These are phyloP conservation scores for Mesocentrotus franciscanus DNA, from an alignment of 53 echinoderm and acorn worm genomes.

Conservation along the genomic window DNA sequence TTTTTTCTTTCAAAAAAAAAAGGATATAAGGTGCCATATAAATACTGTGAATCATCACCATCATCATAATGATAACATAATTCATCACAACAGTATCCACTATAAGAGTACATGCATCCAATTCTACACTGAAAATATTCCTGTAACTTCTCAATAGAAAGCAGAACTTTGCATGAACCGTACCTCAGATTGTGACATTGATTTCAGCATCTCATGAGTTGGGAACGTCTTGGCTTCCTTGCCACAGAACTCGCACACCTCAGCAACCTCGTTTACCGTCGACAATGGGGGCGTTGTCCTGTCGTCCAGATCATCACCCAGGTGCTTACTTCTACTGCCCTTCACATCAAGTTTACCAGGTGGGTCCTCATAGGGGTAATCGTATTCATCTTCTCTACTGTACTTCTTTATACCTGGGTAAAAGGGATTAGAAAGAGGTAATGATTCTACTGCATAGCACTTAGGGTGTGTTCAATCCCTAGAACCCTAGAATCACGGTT, in stretches of 20 bases:
- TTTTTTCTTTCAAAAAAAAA: too few relatives aligned
- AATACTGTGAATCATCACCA: too few relatives aligned
- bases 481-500: too few relatives aligned
- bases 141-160: not conserved
- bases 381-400: constrained; percentile 27
- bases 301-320: constrained; percentile 23
- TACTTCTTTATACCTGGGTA: constrained; percentile 49
- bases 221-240: constrained; percentile 87
- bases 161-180: not conserved
- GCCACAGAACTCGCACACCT: constrained; percentile 90
- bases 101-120: too few relatives aligned
- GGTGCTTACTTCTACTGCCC: constrained; percentile 22
- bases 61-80: too few relatives aligned
- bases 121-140: too few relatives aligned
- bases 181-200: constrained; percentile 81
- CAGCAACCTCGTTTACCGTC: constrained; percentile 69
- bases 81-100: too few relatives aligned
- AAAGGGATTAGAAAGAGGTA: not conserved
- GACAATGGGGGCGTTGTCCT: constrained; percentile 48
- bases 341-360: not conserved
- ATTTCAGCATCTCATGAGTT: constrained; percentile 88
- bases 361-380: not conserved
- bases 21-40: too few relatives aligned
- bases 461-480: too few relatives aligned
- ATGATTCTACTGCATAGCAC: not conserved